phyloP scores from a whole-genome alignment of 2,888 invertebrate species.

The Tipula helvola region DNA sequence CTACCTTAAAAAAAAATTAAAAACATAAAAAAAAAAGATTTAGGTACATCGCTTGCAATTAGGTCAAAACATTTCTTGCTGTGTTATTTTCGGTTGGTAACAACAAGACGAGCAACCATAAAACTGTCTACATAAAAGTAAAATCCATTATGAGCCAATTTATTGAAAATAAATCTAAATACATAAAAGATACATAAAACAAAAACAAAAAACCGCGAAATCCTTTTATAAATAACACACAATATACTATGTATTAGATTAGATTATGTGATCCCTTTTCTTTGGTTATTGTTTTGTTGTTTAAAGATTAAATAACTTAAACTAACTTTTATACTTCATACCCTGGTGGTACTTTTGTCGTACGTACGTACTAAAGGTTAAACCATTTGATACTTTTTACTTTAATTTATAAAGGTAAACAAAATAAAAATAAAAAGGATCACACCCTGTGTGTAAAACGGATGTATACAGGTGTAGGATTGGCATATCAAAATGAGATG shows the following conservation, averaged over 20 bases:
- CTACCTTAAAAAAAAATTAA: neutral
- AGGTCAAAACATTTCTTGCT: neutral
- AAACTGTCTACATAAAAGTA: neutral
- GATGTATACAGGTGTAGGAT: neutral
- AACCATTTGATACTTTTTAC: neutral
- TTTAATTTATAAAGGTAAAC: constrained; percentile 4
- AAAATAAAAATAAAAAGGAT: neutral
- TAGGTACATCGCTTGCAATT: neutral
- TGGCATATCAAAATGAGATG: neutral
- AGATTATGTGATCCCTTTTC: neutral
- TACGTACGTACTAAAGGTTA: neutral
- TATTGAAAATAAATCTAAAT: neutral
- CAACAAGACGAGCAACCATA: neutral
- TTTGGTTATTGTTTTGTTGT: neutral
- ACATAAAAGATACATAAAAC: neutral
- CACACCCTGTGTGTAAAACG: neutral
- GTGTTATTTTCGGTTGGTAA: neutral
- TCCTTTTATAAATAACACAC: neutral
- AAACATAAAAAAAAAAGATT: neutral
- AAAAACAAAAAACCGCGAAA: neutral
- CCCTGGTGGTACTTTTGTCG: neutral
- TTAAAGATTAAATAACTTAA: constrained; percentile 4
- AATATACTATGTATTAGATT: neutral
- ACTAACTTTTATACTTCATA: neutral
- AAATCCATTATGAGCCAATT: neutral